A percentile compares a stretch with the other conserved stretches of the same genome.
Evolutionary conservation across 2,113 vertebrate species (phyloP).

Genomic region (Erythrolamprus reginae): DNA sequence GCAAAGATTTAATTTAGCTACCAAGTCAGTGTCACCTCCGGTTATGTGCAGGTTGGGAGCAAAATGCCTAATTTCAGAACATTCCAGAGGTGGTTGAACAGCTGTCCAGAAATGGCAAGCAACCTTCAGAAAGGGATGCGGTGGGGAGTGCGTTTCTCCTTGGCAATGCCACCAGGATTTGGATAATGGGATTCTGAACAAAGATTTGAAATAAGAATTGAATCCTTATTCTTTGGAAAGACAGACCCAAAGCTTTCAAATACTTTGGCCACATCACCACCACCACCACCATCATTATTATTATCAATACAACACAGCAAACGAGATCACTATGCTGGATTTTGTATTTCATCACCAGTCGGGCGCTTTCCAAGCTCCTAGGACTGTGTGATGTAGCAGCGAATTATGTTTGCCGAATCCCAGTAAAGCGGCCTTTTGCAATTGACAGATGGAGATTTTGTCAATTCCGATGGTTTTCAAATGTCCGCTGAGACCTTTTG

Average conservation of each 20-base stretch:
- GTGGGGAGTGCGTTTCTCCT: rapidly evolving
- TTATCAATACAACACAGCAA: too few species aligned
- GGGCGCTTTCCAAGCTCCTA: too few species aligned
- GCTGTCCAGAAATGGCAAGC: not conserved
- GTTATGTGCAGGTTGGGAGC: not conserved
- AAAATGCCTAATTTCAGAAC: not conserved
- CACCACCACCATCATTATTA: too few species aligned
- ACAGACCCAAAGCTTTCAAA: not conserved
- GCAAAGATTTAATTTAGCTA: slow-evolving; percentile 18
- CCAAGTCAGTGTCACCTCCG: not conserved
- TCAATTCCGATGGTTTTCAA: too few species aligned
- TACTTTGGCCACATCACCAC: not conserved
- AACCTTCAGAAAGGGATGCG: slow-evolving; percentile 13
- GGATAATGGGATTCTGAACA: not conserved
- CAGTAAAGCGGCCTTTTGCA: too few species aligned
- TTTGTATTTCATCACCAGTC: too few species aligned
- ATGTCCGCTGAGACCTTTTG: too few species aligned
- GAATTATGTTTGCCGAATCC: too few species aligned
- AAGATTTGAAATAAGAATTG: not conserved
- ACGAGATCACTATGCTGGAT: too few species aligned
- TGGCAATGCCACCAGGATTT: not conserved
- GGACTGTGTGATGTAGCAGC: too few species aligned
- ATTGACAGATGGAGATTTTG: too few species aligned
- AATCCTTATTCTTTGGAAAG: not conserved
- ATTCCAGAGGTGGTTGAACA: not conserved